Evolutionary conservation across 2,888 invertebrate genomes (phyloP).

Genomic region (Tinea trinotella): DNA sequence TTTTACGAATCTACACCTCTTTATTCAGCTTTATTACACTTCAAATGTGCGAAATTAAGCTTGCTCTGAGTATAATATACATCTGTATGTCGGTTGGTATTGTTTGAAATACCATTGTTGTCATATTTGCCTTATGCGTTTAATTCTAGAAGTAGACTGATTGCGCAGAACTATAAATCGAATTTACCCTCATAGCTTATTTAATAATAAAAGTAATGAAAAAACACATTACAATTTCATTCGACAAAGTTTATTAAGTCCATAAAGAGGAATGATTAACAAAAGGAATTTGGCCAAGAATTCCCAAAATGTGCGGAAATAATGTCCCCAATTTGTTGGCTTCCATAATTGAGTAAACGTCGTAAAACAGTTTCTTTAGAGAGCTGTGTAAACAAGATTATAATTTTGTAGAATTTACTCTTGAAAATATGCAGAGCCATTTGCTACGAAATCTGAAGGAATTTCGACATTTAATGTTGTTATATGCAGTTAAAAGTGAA

Average conservation of each 20-base stretch:
- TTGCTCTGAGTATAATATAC: background rate
- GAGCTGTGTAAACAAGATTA: slow-evolving; percentile 36
- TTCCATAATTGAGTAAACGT: slow-evolving; percentile 33
- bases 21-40: slow-evolving; percentile 18
- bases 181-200: background rate
- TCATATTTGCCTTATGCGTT: too few species aligned
- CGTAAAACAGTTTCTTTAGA: slow-evolving; percentile 30
- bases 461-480: background rate
- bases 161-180: too few species aligned
- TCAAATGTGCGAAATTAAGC: slow-evolving; percentile 11
- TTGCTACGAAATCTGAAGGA: slow-evolving; percentile 3
- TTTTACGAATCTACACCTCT: slow-evolving; percentile 47
- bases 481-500: background rate
- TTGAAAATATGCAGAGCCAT: slow-evolving; percentile 11
- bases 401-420: slow-evolving; percentile 29
- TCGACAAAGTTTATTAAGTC: slow-evolving; percentile 5
- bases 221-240: background rate
- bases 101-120: too few species aligned
- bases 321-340: slow-evolving; percentile 32
- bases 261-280: slow-evolving; percentile 21
- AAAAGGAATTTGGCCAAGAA: slow-evolving; percentile 25
- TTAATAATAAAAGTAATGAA: background rate
- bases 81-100: background rate
- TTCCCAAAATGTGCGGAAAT: slow-evolving; percentile 28
- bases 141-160: background rate